phyloP scores from a whole-genome alignment of 2,797 vertebrate species.

The Babyrousa celebensis region DNA sequence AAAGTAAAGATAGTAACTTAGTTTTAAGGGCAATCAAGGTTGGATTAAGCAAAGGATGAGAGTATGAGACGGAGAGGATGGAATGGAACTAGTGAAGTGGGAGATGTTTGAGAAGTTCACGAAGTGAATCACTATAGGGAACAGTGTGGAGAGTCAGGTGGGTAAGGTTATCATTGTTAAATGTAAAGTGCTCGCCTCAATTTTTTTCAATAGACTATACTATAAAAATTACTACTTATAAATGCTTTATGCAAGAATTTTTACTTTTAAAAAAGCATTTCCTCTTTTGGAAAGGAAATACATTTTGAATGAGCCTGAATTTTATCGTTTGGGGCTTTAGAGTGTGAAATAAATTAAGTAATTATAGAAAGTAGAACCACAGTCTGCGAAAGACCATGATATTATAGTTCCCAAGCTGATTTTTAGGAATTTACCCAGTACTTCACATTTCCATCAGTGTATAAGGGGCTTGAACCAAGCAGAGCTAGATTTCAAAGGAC shows the following conservation, averaged over 20 bases:
- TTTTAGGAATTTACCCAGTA: neutral
- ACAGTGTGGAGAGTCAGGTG: neutral
- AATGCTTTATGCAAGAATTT: neutral
- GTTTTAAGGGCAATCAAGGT: neutral
- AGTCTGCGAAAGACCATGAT: neutral
- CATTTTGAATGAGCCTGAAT: neutral
- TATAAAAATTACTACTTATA: neutral
- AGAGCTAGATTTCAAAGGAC: neutral
- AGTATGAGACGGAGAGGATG: neutral
- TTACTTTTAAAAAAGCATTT: neutral
- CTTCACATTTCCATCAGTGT: neutral
- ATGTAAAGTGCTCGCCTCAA: neutral
- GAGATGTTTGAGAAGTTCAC: accelerated
- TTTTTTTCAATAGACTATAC: too few species aligned
- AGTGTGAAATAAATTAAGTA: neutral
- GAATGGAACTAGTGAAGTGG: neutral
- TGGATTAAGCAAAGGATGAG: neutral
- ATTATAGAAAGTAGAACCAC: neutral
- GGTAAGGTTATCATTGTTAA: neutral
- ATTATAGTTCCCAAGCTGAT: neutral
- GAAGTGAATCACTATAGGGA: neutral
- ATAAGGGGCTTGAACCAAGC: neutral
- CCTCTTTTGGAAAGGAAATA: neutral
- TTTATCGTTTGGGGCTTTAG: neutral
- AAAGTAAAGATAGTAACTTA: neutral